Evolutionary conservation across 1,140 invertebrate species (phyloP), one percentile per base, ranked within the genome.

Genomic region (Babylonia areolata): DNA sequence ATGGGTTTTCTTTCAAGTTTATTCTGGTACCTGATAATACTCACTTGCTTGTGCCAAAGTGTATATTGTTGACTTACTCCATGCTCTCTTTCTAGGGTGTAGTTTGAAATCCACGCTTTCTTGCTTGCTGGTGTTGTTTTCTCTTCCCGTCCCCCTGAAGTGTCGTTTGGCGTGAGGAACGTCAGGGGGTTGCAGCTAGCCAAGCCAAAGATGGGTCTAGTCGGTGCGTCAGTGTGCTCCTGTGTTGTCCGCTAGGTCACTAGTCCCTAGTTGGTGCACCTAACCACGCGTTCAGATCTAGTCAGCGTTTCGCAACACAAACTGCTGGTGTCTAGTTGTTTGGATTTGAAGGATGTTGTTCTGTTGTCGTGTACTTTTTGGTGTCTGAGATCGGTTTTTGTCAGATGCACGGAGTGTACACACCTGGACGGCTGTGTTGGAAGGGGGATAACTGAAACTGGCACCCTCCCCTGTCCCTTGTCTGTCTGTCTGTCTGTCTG

Each of bases 131-230:
- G 23, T 64, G 58, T 64, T 64, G 46, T 51, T 20, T 51, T 51
- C 9, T 51, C 20, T 51, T 64, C 5, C 28, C 58, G 58, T 64
- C 23, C 3, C 58, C 23, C 5, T 28, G 28, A 64, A 64, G 28
- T 23, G 58, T 64, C 28, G 58, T 5, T 64, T 12, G 58, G 28
- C 58, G 58, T 23, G 58, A 64, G 28, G 17, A 64, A 64, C 58
- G 58, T 64, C 20, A 33, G 15, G 12, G 75, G n/a, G 3, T 84
- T 23, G 64, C 82, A 84, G 82, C 82, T 84, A 84, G 82, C 33
- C 37, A 69, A 42, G 82, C 82, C 82, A 84, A 84, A 84, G 82
- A 84, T 54, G 40, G 20, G 46, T 80, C 78, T 80, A 11, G 40
- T 80, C 20, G 37, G 6, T 64, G 58, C 28, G 58, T 5, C 17